Evolutionary conservation across 2,888 invertebrate genomes (phyloP).

Genomic region (Digitonthophagus gazella): DNA sequence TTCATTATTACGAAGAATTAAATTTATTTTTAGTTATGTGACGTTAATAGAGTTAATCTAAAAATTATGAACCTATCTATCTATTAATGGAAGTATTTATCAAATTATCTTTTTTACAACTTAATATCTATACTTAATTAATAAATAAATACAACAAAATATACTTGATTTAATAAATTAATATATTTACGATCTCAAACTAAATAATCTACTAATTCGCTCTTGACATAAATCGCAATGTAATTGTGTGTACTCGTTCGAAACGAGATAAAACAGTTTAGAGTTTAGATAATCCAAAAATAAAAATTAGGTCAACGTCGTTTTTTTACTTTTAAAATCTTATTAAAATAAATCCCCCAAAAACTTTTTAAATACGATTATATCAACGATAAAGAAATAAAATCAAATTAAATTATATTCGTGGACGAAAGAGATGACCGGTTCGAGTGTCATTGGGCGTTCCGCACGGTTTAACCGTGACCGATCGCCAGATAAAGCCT

Average conservation of each 20-base stretch:
- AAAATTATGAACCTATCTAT: too few relatives aligned
- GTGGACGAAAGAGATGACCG: slow-evolving; percentile 10
- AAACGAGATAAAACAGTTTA: neutral
- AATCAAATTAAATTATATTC: neutral
- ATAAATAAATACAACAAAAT: too few relatives aligned
- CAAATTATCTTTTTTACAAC: too few relatives aligned
- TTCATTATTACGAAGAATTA: too few relatives aligned
- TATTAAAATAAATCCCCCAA: neutral
- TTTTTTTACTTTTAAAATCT: neutral
- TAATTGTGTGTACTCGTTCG: neutral
- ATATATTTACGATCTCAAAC: too few relatives aligned
- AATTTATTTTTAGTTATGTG: neutral
- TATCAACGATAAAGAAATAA: neutral
- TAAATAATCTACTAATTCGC: neutral
- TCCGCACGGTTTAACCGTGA: slow-evolving; percentile 41
- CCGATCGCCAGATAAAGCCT: slow-evolving; percentile 43
- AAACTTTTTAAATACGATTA: neutral
- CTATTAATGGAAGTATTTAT: too few relatives aligned
- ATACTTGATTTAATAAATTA: neutral
- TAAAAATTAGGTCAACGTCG: neutral
- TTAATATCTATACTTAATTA: too few relatives aligned
- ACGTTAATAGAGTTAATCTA: neutral
- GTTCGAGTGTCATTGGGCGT: slow-evolving; percentile 44
- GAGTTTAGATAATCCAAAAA: neutral
- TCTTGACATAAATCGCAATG: neutral